Conservation (phyloP, 2,888 invertebrate genomes). For the Leucoma salicis region DNA sequence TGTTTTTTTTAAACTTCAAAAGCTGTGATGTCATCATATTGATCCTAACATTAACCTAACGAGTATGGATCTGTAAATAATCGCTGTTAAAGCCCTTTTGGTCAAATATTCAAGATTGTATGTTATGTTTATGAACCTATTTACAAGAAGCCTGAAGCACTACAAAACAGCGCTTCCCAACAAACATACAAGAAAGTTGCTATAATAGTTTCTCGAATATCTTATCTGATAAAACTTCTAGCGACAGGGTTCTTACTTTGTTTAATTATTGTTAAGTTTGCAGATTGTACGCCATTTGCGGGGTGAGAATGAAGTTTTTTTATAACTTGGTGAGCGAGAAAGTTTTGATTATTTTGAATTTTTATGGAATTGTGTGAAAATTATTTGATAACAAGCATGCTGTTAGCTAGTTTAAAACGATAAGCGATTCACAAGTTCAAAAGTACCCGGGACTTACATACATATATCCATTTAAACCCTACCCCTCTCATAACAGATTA, state of each 20-base stretch:
- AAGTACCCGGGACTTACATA: no score
- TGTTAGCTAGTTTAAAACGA: no score
- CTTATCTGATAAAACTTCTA: conserved; percentile 16
- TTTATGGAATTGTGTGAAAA: no score
- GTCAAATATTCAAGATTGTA: neutral
- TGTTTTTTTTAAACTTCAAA: no score
- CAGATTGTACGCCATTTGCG: conserved; percentile 12
- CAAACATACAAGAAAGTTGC: conserved; percentile 18
- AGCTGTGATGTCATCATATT: no score
- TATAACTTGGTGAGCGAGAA: no score
- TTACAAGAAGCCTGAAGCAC: conserved; percentile 1
- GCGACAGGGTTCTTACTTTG: conserved; percentile 18
- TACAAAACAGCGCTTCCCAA: conserved; percentile 11
- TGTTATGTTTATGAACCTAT: conserved; percentile 1
- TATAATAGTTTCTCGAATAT: conserved; percentile 18
- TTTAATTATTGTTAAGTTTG: conserved; percentile 29
- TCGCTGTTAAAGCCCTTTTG: neutral
- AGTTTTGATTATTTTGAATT: no score
- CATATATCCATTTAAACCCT: no score
- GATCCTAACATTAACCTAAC: neutral
- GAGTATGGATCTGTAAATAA: neutral
- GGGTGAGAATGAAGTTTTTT: no score
- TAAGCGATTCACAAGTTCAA: no score
- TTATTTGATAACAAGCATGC: no score
- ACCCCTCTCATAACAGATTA: no score